Base-by-base conservation (phyloP, 2,797 vertebrate genomes). In the Hydrophis major region DNA sequence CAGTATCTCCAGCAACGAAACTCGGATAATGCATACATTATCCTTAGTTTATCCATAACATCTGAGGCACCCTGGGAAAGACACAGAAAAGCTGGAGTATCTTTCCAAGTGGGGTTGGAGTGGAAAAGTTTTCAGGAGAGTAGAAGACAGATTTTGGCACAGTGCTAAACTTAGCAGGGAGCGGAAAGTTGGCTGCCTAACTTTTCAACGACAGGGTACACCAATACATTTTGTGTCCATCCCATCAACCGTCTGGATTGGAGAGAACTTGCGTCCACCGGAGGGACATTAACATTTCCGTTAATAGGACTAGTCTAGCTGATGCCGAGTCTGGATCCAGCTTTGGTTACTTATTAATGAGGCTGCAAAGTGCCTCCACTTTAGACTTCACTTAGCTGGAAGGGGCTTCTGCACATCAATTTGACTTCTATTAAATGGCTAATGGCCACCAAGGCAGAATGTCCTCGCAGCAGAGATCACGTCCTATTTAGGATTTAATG, bases 401-500 rank as follows among this genome's bases (percentile, higher is more conserved):
- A 95, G 94, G 93, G 93, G 91, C 96, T 96, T 95, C 37, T 93
- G 95, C 96, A 94, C 94, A 95, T 93, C 91, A 87, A 95, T 97
- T 95, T 94, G 94, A 95, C 94, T 95, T 93, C 96, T 96, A 95
- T 94, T 96, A 96, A 96, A 96, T 97, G 97, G 96, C 96, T 97
- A 96, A 97, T 97, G 96, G 96, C 97, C 97, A 94, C 96, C 96
- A 97, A 97, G 97, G 96, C 95, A 94, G 96, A 96, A 97, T 96
- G 97, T 97, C 97, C 97, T 96, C 97, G 94, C 97, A 97, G 97
- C 96, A 95, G 96, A 97, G 94, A 97, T 96, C 97, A 97, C 96
- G 96, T 97, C 96, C 95, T 97, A 97, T 97, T 97, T 97, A 94
- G 94, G 96, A 97, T 97, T 97, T 97, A 97, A 97, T 91, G 94